Evolutionary conservation across 2,113 vertebrate genomes (phyloP).

Genomic region (Coreoperca whiteheadi): DNA sequence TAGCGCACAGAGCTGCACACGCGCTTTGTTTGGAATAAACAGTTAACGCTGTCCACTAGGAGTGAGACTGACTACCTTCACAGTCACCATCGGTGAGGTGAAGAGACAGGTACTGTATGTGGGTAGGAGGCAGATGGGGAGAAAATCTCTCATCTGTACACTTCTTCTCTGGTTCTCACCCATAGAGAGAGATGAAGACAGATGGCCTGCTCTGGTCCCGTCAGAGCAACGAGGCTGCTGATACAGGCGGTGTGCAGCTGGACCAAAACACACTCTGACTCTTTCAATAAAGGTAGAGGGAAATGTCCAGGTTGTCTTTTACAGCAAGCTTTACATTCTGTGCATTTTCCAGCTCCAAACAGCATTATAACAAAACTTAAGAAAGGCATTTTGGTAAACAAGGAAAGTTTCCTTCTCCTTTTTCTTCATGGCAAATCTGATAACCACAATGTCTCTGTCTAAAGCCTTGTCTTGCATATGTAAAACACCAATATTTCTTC

Average conservation of each 20-base stretch:
- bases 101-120: slow-evolving; percentile 10
- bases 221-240: slow-evolving; percentile 6
- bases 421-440: not conserved
- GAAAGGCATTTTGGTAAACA: not conserved
- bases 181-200: slow-evolving; percentile 49
- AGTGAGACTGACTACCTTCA: slow-evolving; percentile 13
- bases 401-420: not conserved
- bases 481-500: no score
- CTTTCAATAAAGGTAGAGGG: not conserved
- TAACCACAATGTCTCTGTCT: not conserved
- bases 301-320: slow-evolving; percentile 1
- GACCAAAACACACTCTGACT: not conserved
- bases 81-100: slow-evolving; percentile 33
- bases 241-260: slow-evolving; percentile 9
- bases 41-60: not conserved
- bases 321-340: not conserved
- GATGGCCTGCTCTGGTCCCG: slow-evolving; percentile 39
- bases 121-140: slow-evolving; percentile 14
- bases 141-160: slow-evolving; percentile 44
- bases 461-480: not conserved
- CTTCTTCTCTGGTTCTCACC: slow-evolving; percentile 39
- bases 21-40: slow-evolving; percentile 7
- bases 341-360: not conserved
- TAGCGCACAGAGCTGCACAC: not conserved
- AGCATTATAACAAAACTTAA: not conserved